Evolutionary conservation across 2,888 invertebrate genomes (phyloP).

Genomic region (Alloplasta piceator): DNA sequence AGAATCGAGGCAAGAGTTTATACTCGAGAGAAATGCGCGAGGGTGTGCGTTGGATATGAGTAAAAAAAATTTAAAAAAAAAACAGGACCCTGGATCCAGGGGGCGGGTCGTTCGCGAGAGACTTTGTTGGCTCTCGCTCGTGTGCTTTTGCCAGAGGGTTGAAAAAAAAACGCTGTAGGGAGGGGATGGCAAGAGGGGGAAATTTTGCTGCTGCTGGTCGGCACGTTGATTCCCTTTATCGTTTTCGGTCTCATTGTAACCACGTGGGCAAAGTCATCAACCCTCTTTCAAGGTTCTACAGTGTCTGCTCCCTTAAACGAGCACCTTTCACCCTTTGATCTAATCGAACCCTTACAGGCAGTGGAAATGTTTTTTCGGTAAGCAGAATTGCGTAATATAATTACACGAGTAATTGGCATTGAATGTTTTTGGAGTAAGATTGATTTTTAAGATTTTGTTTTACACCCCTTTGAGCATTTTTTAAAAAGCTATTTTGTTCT

Average conservation of each 20-base stretch:
- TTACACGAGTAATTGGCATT: too few relatives aligned
- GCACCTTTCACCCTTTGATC: too few relatives aligned
- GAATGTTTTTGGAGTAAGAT: too few relatives aligned
- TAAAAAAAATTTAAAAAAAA: conserved; percentile 6
- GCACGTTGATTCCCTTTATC: conserved; percentile 31
- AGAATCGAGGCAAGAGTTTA: neutral
- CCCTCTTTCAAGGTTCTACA: conserved; percentile 21
- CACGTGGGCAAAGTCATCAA: conserved; percentile 36
- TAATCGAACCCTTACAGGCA: too few relatives aligned
- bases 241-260: conserved; percentile 13
- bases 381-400: too few relatives aligned
- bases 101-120: conserved; percentile 28
- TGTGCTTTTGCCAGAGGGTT: conserved; percentile 42
- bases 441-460: too few relatives aligned
- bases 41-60: conserved; percentile 7
- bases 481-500: too few relatives aligned
- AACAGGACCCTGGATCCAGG: conserved; percentile 33
- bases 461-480: too few relatives aligned
- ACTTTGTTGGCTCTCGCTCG: conserved; percentile 54
- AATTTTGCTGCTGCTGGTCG: conserved; percentile 26
- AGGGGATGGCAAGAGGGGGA: conserved; percentile 25
- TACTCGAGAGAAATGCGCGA: neutral
- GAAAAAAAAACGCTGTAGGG: conserved; percentile 1
- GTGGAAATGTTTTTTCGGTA: too few relatives aligned
- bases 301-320: conserved; percentile 32